phyloP scores from a whole-genome alignment of 2,797 vertebrate genomes.

The Anabacerthia variegaticeps region DNA sequence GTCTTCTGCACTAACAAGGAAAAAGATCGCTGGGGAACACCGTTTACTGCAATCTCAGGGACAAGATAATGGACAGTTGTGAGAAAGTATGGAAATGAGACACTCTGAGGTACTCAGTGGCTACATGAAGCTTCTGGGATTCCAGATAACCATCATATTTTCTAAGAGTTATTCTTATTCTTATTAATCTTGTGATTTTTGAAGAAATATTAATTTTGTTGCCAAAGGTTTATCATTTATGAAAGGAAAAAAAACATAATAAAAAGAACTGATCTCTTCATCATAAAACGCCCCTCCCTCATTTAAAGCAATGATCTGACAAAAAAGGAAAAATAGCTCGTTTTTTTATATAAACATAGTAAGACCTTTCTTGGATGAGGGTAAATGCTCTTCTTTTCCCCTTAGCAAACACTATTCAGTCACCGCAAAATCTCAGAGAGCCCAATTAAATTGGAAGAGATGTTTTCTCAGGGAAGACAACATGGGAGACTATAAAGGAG shows the following conservation, averaged over 20 bases:
- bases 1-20: background rate
- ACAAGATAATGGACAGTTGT: background rate
- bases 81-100: background rate
- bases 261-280: background rate
- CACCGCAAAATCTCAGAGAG: background rate
- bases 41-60: background rate
- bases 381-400: background rate
- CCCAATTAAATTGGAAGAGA: background rate
- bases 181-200: background rate
- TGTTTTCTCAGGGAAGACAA: background rate
- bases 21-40: background rate
- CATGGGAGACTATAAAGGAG: background rate
- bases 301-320: background rate
- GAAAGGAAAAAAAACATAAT: background rate
- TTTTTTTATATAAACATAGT: background rate
- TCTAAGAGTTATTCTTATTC: background rate
- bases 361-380: background rate
- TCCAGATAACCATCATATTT: background rate
- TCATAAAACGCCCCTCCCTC: accelerated
- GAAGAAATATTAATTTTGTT: background rate
- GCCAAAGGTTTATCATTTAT: background rate
- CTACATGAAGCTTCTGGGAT: background rate
- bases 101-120: background rate
- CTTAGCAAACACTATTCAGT: background rate
- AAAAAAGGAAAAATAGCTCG: background rate